Base-by-base conservation (phyloP, 2,113 vertebrate genomes). In the Ahaetulla prasina region DNA sequence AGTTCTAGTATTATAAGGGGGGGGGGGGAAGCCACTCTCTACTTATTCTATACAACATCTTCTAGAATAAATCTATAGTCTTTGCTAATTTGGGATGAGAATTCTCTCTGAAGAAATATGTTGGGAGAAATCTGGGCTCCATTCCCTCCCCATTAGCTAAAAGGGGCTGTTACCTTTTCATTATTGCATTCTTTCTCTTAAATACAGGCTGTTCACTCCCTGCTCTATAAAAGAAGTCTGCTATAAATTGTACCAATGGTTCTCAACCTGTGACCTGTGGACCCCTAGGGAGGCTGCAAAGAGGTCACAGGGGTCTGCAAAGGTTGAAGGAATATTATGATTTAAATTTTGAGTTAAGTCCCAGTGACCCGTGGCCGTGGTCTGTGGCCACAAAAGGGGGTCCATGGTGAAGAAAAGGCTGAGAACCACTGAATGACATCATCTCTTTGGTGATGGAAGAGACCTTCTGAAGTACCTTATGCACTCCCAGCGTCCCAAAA, bases 401-500 rank as follows among this genome's bases (percentile, higher is more conserved):
- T 68, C 63, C 2, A 16, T 68, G 63, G 63, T 16, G 30, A 68
- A 16, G 30, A n/a, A 68, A 68, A 68, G 63, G 30, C 35, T 35
- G 30, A 68, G 30, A 16, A 18, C 30, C 5, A 68, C 0, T 68
- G 30, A 68, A 80, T 43, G 43, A 80, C 8, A 9, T 3, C 35
- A 22, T 80, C 35, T 80, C 74, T 43, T 80, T 43, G 18, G 35
- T 1, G 35, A 43, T 50, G 85, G 45, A 6, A 50, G 85, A 86
- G 47, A 7, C 2, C 11, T 3, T 50, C 85, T 50, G 85, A 50
- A 3, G 47, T 97, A 99, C 99, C 98, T 99, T 99, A 96, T 99
- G 99, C 2, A 99, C 98, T 0, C 99, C 99, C 45, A 99, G 95
- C 1, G 98, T 99, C 85, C 99, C 99, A 89, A 99, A 99, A 85